Evolutionary conservation across 1,140 invertebrate species (phyloP).

Genomic region (Drosophila sp.): DNA sequence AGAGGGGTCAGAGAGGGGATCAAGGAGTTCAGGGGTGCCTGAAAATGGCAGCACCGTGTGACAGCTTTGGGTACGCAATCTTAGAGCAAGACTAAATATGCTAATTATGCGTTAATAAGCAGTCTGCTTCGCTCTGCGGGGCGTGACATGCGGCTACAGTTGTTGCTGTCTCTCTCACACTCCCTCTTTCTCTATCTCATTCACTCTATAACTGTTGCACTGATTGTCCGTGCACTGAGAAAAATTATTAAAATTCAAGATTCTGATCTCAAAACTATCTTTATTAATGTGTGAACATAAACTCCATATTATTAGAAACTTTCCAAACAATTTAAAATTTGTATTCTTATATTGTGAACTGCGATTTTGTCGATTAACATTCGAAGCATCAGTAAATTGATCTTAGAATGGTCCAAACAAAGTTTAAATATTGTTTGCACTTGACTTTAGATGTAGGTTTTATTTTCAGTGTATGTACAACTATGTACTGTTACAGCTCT

Average conservation of each 20-base stretch:
- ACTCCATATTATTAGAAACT: too few relatives aligned
- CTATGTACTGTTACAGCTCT: constrained; percentile 47
- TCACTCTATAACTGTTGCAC: constrained; percentile 28
- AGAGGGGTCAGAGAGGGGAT: background rate
- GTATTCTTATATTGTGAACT: too few relatives aligned
- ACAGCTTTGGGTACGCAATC: constrained; percentile 53
- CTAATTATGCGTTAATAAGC: constrained; percentile 83
- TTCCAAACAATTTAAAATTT: too few relatives aligned
- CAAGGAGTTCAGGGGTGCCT: background rate
- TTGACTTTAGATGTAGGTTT: too few relatives aligned
- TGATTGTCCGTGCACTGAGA: too few relatives aligned
- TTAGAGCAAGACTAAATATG: constrained; percentile 73
- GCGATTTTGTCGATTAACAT: too few relatives aligned
- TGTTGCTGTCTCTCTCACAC: constrained; percentile 9
- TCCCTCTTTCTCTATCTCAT: background rate
- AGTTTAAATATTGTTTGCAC: too few relatives aligned
- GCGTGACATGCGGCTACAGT: constrained; percentile 42
- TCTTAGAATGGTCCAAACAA: too few relatives aligned
- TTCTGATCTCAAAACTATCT: too few relatives aligned
- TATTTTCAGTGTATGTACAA: constrained; percentile 10
- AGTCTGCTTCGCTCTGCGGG: constrained; percentile 46
- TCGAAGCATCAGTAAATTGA: too few relatives aligned
- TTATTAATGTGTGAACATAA: too few relatives aligned
- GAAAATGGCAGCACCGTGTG: constrained; percentile 7
- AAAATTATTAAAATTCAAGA: too few relatives aligned